Base-by-base conservation (phyloP, 2,113 vertebrate species). In the Chitala chitala region DNA sequence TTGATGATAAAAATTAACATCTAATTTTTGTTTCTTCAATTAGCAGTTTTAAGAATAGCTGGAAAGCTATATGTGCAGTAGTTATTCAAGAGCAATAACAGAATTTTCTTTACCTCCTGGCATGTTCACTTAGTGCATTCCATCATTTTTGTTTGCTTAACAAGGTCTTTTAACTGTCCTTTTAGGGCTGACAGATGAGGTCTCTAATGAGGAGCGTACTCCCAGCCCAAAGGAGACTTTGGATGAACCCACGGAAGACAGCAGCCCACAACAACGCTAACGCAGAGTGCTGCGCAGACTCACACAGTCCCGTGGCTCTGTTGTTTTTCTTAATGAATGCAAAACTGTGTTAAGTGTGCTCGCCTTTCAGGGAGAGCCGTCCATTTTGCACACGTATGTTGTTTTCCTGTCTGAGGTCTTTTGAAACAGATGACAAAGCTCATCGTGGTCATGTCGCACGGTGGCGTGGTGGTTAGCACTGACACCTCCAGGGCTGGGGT, bases 101-200 rank as follows among this genome's bases (percentile, higher is more conserved):
- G 13, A 7, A 3, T 44, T 4, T 44, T 24, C 13, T 44, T 46
- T 26, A 46, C 20, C 44, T 51, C n/a, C 13, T n/a, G 50, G 40
- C 6, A 15, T 20, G 33, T 69, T 3, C 42, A 33, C 29, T n/a
- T 54, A 20, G 1, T 15, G 2, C 26, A 5, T 31, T 17, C 13
- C 66, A 50, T 51, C 10, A 36, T 38, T 70, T 70, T 12, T 3
- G 8, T 4, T 3, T 51, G 4, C 33, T 33, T n/a, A 50, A 31
- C 36, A 0, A 22, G n/a, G 13, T 26, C 24, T 66, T 59, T 71
- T 4, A 22, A 68, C n/a, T 42, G 9, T 22, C 40, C n/a, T 2
- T 2, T 0, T 66, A 93, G 92, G 91, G 26, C 83, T 91, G 82
- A 88, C 87, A 76, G 91, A 93, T 83, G 90, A 92, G 84, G 87